Evolutionary conservation across 2,888 invertebrate species (phyloP).

Genomic region (Pelosia muscerda): DNA sequence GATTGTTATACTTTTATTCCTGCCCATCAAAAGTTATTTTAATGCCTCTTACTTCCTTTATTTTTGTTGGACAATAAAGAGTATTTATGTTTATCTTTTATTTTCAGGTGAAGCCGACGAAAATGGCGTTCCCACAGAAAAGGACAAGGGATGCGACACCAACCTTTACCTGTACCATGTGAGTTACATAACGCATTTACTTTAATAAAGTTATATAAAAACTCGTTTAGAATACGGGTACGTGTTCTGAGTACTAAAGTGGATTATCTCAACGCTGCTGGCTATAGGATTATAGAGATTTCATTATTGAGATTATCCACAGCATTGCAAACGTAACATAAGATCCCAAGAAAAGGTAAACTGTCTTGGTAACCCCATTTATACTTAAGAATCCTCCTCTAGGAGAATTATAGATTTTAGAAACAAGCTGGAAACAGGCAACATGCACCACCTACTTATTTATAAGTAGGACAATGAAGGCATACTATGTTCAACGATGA

Average conservation of each 20-base stretch:
- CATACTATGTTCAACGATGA: background rate
- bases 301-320: slow-evolving; percentile 26
- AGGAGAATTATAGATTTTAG: background rate
- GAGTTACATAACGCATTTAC: slow-evolving; percentile 66
- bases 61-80: background rate
- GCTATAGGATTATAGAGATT: slow-evolving; percentile 26
- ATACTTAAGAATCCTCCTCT: background rate
- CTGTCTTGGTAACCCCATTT: background rate
- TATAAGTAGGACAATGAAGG: too few species aligned
- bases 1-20: slow-evolving; percentile 8
- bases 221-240: slow-evolving; percentile 26
- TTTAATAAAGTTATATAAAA: slow-evolving; percentile 31
- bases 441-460: background rate
- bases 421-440: background rate
- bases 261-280: slow-evolving; percentile 21
- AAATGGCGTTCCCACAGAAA: slow-evolving; percentile 88
- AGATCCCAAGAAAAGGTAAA: background rate
- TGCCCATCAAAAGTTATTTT: slow-evolving; percentile 19
- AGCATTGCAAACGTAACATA: background rate
- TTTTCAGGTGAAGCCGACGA: slow-evolving; percentile 90
- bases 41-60: background rate
- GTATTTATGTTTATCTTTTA: slow-evolving; percentile 48
- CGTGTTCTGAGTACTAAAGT: slow-evolving; percentile 14
- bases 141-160: slow-evolving; percentile 93
- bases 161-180: slow-evolving; percentile 95